Evolutionary conservation across 2,888 invertebrate species (phyloP).

Genomic region (Eupithecia subumbrata): DNA sequence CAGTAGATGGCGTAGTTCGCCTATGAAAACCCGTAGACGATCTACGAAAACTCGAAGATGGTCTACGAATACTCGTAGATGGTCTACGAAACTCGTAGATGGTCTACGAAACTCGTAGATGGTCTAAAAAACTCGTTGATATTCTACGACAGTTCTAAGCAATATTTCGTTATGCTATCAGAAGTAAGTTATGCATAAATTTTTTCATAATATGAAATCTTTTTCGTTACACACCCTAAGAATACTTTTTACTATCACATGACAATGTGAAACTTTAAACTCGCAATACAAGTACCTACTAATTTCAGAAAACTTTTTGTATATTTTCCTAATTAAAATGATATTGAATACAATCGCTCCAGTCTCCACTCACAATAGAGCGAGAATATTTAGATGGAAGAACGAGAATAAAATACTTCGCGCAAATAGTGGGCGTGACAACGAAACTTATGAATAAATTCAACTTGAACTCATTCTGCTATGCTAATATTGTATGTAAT

Average conservation of each 20-base stretch:
- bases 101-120: background rate
- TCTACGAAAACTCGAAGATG: too few relatives aligned
- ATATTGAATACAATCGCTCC: background rate
- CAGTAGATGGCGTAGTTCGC: too few relatives aligned
- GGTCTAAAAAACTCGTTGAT: background rate
- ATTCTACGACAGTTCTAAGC: background rate
- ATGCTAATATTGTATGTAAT: conserved; percentile 16
- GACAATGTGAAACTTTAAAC: too few relatives aligned
- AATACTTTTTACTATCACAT: too few relatives aligned
- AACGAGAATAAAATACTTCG: background rate
- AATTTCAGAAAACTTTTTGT: background rate
- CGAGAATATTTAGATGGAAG: conserved; percentile 4
- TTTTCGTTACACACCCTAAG: too few relatives aligned
- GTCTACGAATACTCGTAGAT: too few relatives aligned
- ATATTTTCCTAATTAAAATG: background rate
- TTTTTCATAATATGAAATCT: too few relatives aligned
- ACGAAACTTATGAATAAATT: conserved; percentile 44
- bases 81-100: too few relatives aligned
- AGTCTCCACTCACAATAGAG: background rate
- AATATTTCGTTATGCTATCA: background rate
- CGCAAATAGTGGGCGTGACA: background rate
- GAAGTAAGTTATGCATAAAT: too few relatives aligned
- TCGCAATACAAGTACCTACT: too few relatives aligned
- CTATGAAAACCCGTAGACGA: too few relatives aligned
- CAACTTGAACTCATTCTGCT: conserved; percentile 37